These are phyloP conservation scores for Eupithecia inturbata DNA, from an alignment of 2,888 invertebrate species.

Conservation along the genomic window DNA sequence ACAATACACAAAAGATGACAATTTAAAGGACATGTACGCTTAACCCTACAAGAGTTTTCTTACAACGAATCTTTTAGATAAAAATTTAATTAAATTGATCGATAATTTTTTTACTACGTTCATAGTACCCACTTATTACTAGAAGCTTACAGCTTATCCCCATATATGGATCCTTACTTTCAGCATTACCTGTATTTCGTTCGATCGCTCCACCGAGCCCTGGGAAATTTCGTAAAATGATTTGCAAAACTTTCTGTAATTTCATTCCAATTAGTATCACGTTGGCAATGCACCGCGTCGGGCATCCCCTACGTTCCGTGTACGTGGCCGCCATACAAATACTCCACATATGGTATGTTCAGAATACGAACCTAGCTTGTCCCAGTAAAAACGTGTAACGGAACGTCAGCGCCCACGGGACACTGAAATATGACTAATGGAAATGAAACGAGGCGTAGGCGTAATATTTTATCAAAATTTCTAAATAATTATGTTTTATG, in stretches of 20 bases:
- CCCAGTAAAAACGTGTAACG: constrained; percentile 29
- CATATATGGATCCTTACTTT: neutral
- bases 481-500: constrained; percentile 15
- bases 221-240: constrained; percentile 16
- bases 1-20: too few relatives aligned
- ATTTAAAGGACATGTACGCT: too few relatives aligned
- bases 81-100: neutral
- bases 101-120: neutral
- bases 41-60: too few relatives aligned
- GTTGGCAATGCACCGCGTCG: constrained; percentile 30
- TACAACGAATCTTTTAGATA: too few relatives aligned
- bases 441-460: constrained; percentile 28
- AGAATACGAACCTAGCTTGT: constrained; percentile 24
- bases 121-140: neutral
- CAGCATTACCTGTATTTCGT: neutral
- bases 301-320: constrained; percentile 35
- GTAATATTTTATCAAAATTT: constrained; percentile 26
- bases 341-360: constrained; percentile 30
- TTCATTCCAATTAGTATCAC: constrained; percentile 34
- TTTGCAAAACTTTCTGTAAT: constrained; percentile 26
- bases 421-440: constrained; percentile 38
- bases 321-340: constrained; percentile 42
- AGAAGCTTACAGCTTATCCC: neutral
- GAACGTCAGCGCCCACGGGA: constrained; percentile 37
- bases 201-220: neutral